Percentiles rank a stretch among this genome's conserved stretches.
Conservation (phyloP, 2,113 vertebrate species). For the Gallinago media region DNA sequence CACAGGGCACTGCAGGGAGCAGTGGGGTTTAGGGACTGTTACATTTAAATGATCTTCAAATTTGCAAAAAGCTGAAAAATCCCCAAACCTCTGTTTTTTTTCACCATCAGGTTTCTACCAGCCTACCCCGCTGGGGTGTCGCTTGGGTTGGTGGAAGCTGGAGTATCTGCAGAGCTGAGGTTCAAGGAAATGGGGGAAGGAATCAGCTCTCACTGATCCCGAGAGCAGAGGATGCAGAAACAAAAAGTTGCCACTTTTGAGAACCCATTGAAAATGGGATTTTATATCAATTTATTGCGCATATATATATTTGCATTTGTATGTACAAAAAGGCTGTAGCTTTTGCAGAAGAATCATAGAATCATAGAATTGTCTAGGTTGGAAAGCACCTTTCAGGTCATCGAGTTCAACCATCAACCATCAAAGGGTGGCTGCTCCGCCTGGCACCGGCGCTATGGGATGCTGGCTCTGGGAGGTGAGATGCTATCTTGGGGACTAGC, state of each 20-base stretch:
- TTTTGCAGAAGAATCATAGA: not conserved
- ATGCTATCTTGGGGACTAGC: slow-evolving; percentile 14
- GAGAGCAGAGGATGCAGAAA: not conserved
- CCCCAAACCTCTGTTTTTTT: not conserved
- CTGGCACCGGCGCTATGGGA: not conserved
- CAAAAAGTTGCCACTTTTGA: not conserved
- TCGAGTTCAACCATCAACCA: not conserved
- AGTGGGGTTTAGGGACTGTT: not conserved
- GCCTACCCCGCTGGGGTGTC: accelerated
- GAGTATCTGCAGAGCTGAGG: not conserved
- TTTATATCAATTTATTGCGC: not conserved
- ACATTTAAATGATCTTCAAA: not conserved
- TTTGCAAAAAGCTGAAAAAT: not conserved
- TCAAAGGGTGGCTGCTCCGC: not conserved
- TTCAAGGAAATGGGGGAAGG: accelerated
- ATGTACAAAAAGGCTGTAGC: not conserved
- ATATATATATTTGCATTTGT: not conserved
- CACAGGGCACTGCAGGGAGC: accelerated
- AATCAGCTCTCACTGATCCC: accelerated
- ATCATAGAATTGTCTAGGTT: not conserved
- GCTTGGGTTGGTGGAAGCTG: not conserved
- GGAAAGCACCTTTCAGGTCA: not conserved
- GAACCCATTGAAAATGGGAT: not conserved
- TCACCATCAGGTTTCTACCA: accelerated
- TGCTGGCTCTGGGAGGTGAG: not conserved